These are phyloP conservation scores for Phataginus tricuspis DNA, from an alignment of 2,797 vertebrate species.

Conservation along the genomic window DNA sequence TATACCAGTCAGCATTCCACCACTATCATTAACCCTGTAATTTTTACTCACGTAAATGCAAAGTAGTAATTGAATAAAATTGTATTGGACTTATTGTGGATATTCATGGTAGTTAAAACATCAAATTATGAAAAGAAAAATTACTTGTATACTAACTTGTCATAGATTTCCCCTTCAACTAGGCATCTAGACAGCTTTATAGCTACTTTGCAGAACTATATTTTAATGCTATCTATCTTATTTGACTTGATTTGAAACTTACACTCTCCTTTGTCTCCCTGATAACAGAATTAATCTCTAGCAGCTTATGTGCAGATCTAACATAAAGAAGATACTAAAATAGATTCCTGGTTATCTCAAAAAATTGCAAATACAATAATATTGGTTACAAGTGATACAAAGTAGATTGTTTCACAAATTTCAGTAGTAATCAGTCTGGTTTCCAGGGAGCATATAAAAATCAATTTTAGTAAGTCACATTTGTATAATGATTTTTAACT, in stretches of 20 bases:
- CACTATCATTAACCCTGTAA: slow-evolving; percentile 32
- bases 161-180: slow-evolving; percentile 70
- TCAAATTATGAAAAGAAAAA: slow-evolving; percentile 69
- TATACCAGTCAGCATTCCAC: background rate
- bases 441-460: background rate
- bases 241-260: slow-evolving; percentile 79
- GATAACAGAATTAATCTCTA: slow-evolving; percentile 76
- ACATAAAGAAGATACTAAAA: slow-evolving; percentile 68
- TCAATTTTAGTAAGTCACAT: background rate
- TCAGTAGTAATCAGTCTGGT: background rate
- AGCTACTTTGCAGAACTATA: slow-evolving; percentile 73
- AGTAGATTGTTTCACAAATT: background rate
- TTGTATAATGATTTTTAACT: background rate
- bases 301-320: slow-evolving; percentile 72
- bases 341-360: slow-evolving; percentile 46
- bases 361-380: background rate
- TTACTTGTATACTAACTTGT: slow-evolving; percentile 67
- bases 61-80: slow-evolving; percentile 59
- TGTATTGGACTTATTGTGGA: slow-evolving; percentile 40
- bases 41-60: slow-evolving; percentile 38
- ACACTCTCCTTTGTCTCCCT: slow-evolving; percentile 67
- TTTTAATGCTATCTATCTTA: slow-evolving; percentile 66
- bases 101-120: slow-evolving; percentile 70
- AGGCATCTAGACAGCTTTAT: slow-evolving; percentile 64
- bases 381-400: background rate